Percentiles rank a stretch among this genome's conserved stretches.
These are phyloP conservation scores for Calliopum simillimum DNA, from an alignment of 2,888 invertebrate genomes.

Conservation along the genomic window DNA sequence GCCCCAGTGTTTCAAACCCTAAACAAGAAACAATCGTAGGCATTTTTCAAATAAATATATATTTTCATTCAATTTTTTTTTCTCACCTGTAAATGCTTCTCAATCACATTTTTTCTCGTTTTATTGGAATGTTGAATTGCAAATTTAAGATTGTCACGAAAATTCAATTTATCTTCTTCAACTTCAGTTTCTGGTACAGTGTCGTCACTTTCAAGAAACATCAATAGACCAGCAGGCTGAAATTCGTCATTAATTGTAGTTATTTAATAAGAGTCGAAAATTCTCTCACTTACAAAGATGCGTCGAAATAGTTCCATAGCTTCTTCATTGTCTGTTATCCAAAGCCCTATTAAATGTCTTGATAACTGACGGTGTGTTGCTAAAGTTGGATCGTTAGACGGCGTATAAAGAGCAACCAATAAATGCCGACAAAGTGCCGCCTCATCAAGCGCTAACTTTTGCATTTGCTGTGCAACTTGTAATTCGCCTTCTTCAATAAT, in stretches of 20 bases:
- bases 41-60: slow-evolving; percentile 10
- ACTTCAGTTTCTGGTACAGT: slow-evolving; percentile 74
- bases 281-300: slow-evolving; percentile 78
- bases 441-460: slow-evolving; percentile 94
- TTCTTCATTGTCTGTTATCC: slow-evolving; percentile 94
- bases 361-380: slow-evolving; percentile 92
- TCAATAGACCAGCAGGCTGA: slow-evolving; percentile 91
- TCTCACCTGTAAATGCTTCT: slow-evolving; percentile 82
- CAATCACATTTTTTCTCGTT: slow-evolving; percentile 79
- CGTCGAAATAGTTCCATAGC: slow-evolving; percentile 88
- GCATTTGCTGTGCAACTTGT: slow-evolving; percentile 94
- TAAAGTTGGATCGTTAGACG: slow-evolving; percentile 82
- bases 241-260: neutral
- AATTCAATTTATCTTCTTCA: slow-evolving; percentile 78
- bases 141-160: slow-evolving; percentile 94
- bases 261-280: neutral
- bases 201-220: slow-evolving; percentile 89
- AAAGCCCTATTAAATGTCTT: slow-evolving; percentile 92
- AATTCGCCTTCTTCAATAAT: slow-evolving; percentile 96
- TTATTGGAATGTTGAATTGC: slow-evolving; percentile 84
- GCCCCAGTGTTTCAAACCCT: slow-evolving; percentile 76
- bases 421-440: slow-evolving; percentile 95
- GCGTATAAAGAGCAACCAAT: slow-evolving; percentile 88
- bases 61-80: neutral
- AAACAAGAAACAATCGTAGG: slow-evolving; percentile 12